These are phyloP conservation scores for Incurvaria masculella DNA, from an alignment of 2,888 invertebrate species.

Conservation along the genomic window DNA sequence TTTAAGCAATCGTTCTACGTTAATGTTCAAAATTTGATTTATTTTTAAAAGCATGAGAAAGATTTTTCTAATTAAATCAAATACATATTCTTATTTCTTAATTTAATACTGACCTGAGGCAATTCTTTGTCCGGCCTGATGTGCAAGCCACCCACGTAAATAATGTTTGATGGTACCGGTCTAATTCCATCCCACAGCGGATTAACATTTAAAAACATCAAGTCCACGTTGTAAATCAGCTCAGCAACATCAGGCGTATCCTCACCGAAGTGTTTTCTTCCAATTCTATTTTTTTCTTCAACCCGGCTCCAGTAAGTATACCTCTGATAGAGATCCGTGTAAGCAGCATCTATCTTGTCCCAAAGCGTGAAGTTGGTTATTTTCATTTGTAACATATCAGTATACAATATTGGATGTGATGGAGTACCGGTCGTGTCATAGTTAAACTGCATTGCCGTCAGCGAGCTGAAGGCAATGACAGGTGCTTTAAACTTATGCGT, in stretches of 20 bases:
- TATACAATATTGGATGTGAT: not conserved
- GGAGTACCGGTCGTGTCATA: not conserved
- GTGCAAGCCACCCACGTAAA: conserved; percentile 3
- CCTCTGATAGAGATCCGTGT: not conserved
- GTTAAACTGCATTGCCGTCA: not conserved
- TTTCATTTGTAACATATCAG: not conserved
- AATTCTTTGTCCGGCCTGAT: not conserved
- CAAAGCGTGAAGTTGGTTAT: not conserved
- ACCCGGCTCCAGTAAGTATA: not conserved
- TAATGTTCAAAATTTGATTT: too few species aligned
- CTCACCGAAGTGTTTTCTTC: not conserved
- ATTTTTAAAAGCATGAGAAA: too few species aligned
- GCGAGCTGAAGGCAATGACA: conserved; percentile 3
- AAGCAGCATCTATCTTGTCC: not conserved
- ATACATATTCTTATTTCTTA: too few species aligned
- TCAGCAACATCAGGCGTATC: not conserved
- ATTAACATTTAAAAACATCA: conserved; percentile 5
- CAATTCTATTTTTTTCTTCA: not conserved
- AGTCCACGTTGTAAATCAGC: not conserved
- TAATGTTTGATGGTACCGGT: conserved; percentile 1
- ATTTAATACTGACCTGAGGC: too few species aligned
- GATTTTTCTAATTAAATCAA: too few species aligned
- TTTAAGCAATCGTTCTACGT: too few species aligned
- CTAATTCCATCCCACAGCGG: conserved; percentile 3
- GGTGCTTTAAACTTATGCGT: conserved; percentile 8